phyloP scores from a whole-genome alignment of 2,888 invertebrate species.

The Torymus texanus region DNA sequence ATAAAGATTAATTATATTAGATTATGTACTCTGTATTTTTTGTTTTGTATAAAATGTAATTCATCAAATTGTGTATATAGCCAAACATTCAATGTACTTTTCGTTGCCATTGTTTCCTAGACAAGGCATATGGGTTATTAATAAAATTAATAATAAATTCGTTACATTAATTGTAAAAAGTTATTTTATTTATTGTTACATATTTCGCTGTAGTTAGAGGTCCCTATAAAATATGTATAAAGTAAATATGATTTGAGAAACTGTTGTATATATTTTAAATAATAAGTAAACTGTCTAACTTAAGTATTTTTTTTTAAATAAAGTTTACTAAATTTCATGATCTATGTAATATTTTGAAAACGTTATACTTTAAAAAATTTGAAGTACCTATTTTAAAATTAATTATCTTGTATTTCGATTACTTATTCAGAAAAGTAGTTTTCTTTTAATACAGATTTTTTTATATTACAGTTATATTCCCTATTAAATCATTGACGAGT shows the following conservation, averaged over 20 bases:
- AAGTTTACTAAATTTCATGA: no score
- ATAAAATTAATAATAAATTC: slow-evolving; percentile 45
- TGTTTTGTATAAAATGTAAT: slow-evolving; percentile 34
- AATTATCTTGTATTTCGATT: no score
- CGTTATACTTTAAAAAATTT: no score
- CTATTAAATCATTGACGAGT: no score
- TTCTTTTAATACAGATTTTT: no score
- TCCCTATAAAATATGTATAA: background rate
- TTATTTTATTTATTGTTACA: background rate
- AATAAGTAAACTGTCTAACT: no score
- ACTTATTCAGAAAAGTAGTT: no score
- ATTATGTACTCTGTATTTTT: slow-evolving; percentile 25
- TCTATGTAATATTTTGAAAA: no score
- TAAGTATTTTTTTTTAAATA: slow-evolving; percentile 1
- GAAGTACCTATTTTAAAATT: no score
- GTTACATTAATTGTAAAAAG: slow-evolving; percentile 20
- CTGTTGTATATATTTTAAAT: no score
- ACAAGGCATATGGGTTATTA: slow-evolving; percentile 34
- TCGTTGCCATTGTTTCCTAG: slow-evolving; percentile 31
- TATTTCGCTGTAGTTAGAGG: background rate
- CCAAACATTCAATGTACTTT: slow-evolving; percentile 31
- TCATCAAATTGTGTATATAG: slow-evolving; percentile 42
- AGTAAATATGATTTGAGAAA: no score
- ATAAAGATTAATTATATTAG: slow-evolving; percentile 6
- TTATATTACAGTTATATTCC: no score